Conservation (phyloP, 2,888 invertebrate species). For the Dexiosoma caninum region DNA sequence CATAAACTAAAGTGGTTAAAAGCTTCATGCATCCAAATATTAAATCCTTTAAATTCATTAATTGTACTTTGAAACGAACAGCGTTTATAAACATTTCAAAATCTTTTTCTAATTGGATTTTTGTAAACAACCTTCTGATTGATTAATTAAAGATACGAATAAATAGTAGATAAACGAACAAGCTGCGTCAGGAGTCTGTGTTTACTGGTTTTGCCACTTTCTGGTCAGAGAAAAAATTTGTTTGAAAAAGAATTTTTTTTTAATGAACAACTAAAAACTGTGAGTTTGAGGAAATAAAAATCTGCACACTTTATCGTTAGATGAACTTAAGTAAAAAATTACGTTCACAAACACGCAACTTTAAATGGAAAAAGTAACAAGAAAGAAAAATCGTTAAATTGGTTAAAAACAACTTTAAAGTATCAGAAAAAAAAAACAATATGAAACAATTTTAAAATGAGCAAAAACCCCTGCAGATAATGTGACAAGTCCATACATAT, state of each 20-base stretch:
- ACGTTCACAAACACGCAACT: background rate
- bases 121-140: slow-evolving; percentile 13
- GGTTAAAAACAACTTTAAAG: background rate
- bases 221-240: slow-evolving; percentile 26
- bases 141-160: slow-evolving; percentile 27
- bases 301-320: slow-evolving; percentile 42
- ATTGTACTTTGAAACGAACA: background rate
- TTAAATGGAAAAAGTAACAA: slow-evolving; percentile 11
- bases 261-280: slow-evolving; percentile 22
- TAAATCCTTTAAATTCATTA: no score
- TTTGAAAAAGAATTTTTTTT: slow-evolving; percentile 10
- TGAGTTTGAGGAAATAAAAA: slow-evolving; percentile 36
- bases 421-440: background rate
- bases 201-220: background rate
- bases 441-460: no score
- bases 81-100: background rate
- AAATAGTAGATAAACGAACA: background rate
- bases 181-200: background rate
- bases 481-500: no score
- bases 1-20: no score
- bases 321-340: background rate
- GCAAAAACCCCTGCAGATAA: no score
- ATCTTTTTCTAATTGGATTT: background rate
- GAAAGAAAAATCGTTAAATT: slow-evolving; percentile 25
- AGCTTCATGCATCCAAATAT: no score